These are phyloP conservation scores for Patagioenas fasciata DNA, from an alignment of 2,113 vertebrate genomes.

Conservation along the genomic window DNA sequence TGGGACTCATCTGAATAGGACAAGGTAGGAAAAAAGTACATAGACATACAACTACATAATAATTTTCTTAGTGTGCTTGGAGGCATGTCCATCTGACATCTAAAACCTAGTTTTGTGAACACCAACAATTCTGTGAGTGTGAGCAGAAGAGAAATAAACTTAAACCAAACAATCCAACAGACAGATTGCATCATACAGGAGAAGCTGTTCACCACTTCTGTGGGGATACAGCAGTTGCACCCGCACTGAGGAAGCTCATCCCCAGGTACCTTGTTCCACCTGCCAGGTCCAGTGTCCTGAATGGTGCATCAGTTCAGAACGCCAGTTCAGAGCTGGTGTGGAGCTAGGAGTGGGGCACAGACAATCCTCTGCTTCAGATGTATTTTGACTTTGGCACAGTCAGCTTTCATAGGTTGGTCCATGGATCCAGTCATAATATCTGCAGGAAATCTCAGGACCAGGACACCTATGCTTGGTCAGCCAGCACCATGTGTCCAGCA, in stretches of 20 bases:
- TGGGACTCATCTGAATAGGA: neutral
- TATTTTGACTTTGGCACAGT: neutral
- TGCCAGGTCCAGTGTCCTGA: neutral
- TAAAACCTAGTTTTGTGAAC: neutral
- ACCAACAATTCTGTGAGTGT: neutral
- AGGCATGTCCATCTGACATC: neutral
- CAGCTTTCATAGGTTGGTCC: neutral
- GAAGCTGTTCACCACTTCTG: neutral
- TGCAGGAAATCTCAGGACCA: neutral
- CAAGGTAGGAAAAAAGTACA: neutral
- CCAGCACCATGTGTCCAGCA: neutral
- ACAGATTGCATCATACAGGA: neutral
- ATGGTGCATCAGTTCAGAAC: neutral
- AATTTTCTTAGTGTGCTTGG: neutral
- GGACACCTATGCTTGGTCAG: neutral
- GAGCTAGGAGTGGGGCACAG: neutral
- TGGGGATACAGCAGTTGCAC: neutral
- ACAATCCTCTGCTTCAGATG: neutral
- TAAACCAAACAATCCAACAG: neutral
- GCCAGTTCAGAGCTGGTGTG: neutral
- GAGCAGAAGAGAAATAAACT: neutral
- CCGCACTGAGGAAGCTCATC: neutral
- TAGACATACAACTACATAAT: neutral
- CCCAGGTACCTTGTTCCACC: rapidly evolving
- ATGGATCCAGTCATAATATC: neutral